Evolutionary conservation across 2,888 invertebrate species (phyloP), one percentile per base, ranked within the genome.

Genomic region (Tetheella fluctuosa): DNA sequence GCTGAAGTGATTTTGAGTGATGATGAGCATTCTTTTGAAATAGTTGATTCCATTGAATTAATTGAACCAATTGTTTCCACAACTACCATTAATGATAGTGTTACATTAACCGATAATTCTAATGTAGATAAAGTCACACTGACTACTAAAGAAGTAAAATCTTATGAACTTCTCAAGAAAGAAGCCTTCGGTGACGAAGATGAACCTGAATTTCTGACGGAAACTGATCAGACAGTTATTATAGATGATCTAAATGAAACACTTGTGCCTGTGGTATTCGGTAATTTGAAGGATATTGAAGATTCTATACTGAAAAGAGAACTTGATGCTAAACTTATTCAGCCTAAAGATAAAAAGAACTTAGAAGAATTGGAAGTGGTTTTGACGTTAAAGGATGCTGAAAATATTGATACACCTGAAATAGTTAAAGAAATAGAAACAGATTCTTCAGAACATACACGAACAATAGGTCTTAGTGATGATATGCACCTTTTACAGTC

Each of bases 251-350:
- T 79, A 2, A 70, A 83, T 63, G 72, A 84, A 25, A 81, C 81
- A 23, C 76, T 86, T 66, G 80, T 88, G 42, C 80, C 87, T 62
- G 63, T 85, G 52, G 85, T 89, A 61, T 90, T 88, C 63, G 86
- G 85, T 62, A 76, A 83, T 55, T 66, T 80, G 12, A 72, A 76
- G 42, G 71, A 81, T 42, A 64, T 76, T 30, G 76, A 84, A 73
- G 69, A 75, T 57, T 72, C 77, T 17, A 73, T 79, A 7, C 63
- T 72, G 60, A 66, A 72, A 59, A 69, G 59, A 23, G 64, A 72
- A 63, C 39, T 63, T 52, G 57, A 58, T 48, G 58, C 55, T 52
- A 64, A 58, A 52, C 48, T 61, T 52, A 58, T 63, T 58, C 61
- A 60, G 20, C 61, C 56, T 58, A 64, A 64, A 59, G 57, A 59